Evolutionary conservation across 2,888 invertebrate species (phyloP).

Genomic region (Stenodera caucasica): DNA sequence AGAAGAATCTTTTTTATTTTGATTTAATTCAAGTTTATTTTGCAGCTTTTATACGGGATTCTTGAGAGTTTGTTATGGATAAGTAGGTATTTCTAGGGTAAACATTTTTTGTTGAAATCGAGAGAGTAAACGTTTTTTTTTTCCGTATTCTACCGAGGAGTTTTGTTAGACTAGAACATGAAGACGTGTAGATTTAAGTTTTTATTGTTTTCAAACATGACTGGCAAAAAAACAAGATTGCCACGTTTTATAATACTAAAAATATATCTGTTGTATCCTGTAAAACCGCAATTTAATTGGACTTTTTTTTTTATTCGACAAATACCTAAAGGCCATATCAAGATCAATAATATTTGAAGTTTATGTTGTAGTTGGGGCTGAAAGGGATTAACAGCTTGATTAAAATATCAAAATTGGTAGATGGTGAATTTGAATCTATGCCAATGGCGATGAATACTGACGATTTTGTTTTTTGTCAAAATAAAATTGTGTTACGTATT

Average conservation of each 20-base stretch:
- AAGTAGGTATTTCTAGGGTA: background rate
- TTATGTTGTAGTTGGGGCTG: conserved; percentile 17
- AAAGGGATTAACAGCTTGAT: conserved; percentile 20
- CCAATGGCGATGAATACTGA: background rate
- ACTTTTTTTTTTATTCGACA: too few species aligned
- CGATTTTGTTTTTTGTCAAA: background rate
- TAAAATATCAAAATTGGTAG: conserved; percentile 19
- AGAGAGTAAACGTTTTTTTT: too few species aligned
- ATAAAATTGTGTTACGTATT: background rate
- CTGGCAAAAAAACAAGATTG: too few species aligned
- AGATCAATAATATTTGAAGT: conserved; percentile 17
- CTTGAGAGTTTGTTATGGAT: background rate
- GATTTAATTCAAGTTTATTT: background rate
- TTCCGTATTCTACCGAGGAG: too few species aligned
- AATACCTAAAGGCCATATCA: conserved; percentile 8
- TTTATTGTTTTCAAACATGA: background rate
- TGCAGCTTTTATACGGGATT: background rate
- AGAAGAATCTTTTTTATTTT: background rate
- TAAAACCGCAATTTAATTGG: too few species aligned
- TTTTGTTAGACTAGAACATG: background rate
- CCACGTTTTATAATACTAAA: too few species aligned
- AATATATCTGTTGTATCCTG: too few species aligned
- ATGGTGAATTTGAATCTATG: conserved; percentile 14
- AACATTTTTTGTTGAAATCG: background rate
- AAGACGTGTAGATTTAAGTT: background rate